Evolutionary conservation across 2,797 vertebrate species (phyloP).

Genomic region (Masticophis lateralis): DNA sequence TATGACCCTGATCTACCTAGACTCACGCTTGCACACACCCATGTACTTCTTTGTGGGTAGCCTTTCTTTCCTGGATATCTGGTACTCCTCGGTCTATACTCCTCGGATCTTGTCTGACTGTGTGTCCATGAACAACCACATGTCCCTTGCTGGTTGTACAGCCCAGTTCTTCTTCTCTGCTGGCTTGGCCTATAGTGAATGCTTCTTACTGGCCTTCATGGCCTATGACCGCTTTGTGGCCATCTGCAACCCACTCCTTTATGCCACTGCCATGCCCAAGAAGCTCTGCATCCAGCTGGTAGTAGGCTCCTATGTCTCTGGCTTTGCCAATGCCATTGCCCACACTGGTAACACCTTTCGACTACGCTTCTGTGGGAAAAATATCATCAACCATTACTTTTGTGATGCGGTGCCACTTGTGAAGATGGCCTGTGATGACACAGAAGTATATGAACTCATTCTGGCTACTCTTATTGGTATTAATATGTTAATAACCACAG

Average conservation of each 20-base stretch:
- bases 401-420: conserved; percentile 50
- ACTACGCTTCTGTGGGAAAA: conserved; percentile 48
- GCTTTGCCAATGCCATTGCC: conserved; percentile 33
- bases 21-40: conserved; percentile 37
- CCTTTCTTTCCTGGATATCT: conserved; percentile 53
- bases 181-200: conserved; percentile 39
- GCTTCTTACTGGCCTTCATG: conserved; percentile 52
- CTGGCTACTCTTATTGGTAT: conserved; percentile 36
- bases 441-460: conserved; percentile 36
- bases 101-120: conserved; percentile 55
- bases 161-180: conserved; percentile 57
- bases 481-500: conserved; percentile 40
- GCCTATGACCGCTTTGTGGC: conserved; percentile 52
- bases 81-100: conserved; percentile 57
- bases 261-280: conserved; percentile 43
- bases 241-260: conserved; percentile 48
- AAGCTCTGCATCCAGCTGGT: conserved; percentile 46
- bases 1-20: conserved; percentile 26
- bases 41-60: conserved; percentile 59
- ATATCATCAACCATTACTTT: conserved; percentile 58
- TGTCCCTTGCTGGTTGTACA: conserved; percentile 47
- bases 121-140: conserved; percentile 43
- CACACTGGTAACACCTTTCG: conserved; percentile 49
- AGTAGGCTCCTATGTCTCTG: conserved; percentile 33
- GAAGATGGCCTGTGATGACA: conserved; percentile 49